Base-by-base conservation (phyloP, 2,888 invertebrate species). In the Cosmia pyralina region DNA sequence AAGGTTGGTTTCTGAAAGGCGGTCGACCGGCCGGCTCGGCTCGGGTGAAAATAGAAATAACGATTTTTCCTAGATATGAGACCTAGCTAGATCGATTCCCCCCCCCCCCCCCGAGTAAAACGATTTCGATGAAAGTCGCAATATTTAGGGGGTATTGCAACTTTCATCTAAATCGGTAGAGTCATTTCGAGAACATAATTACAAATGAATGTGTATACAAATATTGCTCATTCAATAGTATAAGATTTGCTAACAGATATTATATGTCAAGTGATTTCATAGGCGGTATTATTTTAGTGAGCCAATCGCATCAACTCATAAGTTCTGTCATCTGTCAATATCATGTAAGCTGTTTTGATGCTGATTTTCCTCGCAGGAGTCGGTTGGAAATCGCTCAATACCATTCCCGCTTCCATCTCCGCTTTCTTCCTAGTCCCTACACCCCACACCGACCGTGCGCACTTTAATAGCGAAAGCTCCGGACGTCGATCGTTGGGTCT, bases 381-480 rank as follows among this genome's bases (percentile, higher is more conserved):
- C 11, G 8, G 15, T 11, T 68, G 6, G 1, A 50, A 59, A 59
- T 73, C 22, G 5, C 15, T 72, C 4, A 34, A 15, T 17, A 44
- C 1, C 0, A 13, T 53, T 11, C 8, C 38, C 57, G 64, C 66
- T 50, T 0, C 4, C 71, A 73, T 74, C 70, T 0, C 28, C 57
- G 59, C 69, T 67, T 52, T 8, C 71, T 1, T 7, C 72, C 46
- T n/a, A n/a, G n/a, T n/a, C n/a, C n/a, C n/a, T 69, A 74, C 19
- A 50, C 85, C 76, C 68, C 57, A 71, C 69, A 74, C 81, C 87
- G 87, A 89, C 87, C 88, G 87, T 88, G 85, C 83, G 87, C 85
- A 88, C 88, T 90, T 92, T 91, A 91, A 91, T 90, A 88, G 85
- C 71, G 82, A 82, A 77, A 89, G 85, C 87, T 84, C 83, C 86